Evolutionary conservation across 2,797 vertebrate species (phyloP).

Genomic region (Microcaecilia unicolor): DNA sequence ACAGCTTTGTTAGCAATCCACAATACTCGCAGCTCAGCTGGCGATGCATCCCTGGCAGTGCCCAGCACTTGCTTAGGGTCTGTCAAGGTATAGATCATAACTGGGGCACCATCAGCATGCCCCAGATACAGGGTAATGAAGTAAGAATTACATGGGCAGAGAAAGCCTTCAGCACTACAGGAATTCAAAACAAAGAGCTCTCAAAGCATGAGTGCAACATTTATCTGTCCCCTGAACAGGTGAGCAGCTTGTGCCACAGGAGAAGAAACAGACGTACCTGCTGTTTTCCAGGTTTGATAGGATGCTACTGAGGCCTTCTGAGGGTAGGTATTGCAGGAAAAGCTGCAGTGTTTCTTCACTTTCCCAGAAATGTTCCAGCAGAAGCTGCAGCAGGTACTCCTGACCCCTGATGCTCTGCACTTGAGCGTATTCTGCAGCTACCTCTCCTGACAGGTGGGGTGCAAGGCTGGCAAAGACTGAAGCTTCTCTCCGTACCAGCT

Average conservation of each 20-base stretch:
- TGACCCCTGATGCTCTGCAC: conserved; percentile 65
- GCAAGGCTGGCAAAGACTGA: conserved; percentile 57
- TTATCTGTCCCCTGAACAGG: rapidly evolving
- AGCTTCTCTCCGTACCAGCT: conserved; percentile 55
- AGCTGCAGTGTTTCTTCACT: conserved; percentile 43
- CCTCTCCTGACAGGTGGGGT: not conserved
- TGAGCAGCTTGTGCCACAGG: no score
- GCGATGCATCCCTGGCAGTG: not conserved
- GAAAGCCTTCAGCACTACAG: no score
- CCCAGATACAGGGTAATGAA: no score
- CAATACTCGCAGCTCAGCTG: no score
- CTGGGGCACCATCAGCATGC: no score
- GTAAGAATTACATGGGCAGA: no score
- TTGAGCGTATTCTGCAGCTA: conserved; percentile 12
- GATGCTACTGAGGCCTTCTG: conserved; percentile 43
- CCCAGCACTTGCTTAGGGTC: not conserved
- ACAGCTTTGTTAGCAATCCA: no score
- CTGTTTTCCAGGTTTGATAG: conserved; percentile 41
- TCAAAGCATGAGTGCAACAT: no score
- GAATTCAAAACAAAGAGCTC: no score
- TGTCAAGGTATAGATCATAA: no score
- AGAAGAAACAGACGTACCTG: no score
- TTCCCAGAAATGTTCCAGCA: conserved; percentile 53
- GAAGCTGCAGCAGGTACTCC: conserved; percentile 54
- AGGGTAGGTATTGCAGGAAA: conserved; percentile 61